Evolutionary conservation across 2,113 vertebrate genomes (phyloP), one percentile per base, ranked within the genome.

Genomic region (Scomber colias): DNA sequence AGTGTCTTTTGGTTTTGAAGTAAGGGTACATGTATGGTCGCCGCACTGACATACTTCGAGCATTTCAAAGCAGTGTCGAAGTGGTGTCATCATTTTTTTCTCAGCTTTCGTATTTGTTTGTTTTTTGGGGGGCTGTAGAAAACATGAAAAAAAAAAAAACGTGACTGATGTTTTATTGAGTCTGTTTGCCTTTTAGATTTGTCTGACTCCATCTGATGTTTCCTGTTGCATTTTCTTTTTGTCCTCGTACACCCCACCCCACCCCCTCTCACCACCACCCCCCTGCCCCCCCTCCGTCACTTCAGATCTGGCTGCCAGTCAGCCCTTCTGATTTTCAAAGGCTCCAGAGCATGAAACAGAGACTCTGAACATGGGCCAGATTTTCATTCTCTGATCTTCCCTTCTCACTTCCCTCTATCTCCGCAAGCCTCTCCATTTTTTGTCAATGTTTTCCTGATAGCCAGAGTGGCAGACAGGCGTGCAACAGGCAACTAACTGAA

Each of bases 271-370:
- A 44, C 19, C 16, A 21, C 7, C 16, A 11, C 2, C 3, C 50
- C 35, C 15, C 11, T n/a, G n/a, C 5, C 4, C 49, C 46, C 19
- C 44, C 50, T 46, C 65, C 66, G 54, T 85, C 87, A 80, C 74
- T 77, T 93, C 70, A 77, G 88, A 92, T 94, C 86, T 91, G 87
- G 81, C 89, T 90, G 90, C 89, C 91, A 88, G 81, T 91, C 90
- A 86, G 53, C 60, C 67, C 65, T 56, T 86, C 77, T 81, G 84
- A 73, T 73, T 91, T 90, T 90, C 84, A 93, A 93, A 93, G 81
- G 80, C 90, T 86, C 71, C 72, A 46, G 83, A 84, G 90, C 84
- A 87, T 89, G 89, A 93, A 92, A 86, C 88, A 82, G 51, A 76
- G 19, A 64, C 75, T 85, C 71, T 90, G 88, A 87, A 90, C 86